A percentile compares a stretch with the other conserved stretches of the same genome.
phyloP scores from a whole-genome alignment of 2,797 vertebrate species.

The Mus spretus region DNA sequence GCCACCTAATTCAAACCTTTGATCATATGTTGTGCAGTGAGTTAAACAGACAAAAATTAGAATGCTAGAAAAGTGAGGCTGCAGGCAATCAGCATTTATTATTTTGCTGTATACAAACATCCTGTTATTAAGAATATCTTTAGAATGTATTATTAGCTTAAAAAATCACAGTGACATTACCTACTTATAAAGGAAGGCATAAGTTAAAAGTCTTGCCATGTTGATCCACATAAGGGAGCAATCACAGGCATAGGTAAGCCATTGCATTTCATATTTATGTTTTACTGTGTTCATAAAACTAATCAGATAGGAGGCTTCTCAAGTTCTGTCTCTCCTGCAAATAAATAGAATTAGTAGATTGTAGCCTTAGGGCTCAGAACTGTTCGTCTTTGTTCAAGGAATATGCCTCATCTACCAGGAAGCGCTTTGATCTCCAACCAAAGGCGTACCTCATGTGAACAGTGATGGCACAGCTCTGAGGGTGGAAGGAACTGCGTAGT shows the following conservation, averaged over 20 bases:
- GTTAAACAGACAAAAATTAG: slow-evolving; percentile 48
- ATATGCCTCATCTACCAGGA: slow-evolving; percentile 40
- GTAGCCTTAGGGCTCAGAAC: slow-evolving; percentile 39
- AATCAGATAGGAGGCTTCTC: slow-evolving; percentile 39
- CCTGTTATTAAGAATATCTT: slow-evolving; percentile 69
- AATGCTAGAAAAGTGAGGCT: slow-evolving; percentile 73
- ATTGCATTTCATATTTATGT: not conserved
- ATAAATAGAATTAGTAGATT: not conserved
- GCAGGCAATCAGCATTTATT: slow-evolving; percentile 73
- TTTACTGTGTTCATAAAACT: slow-evolving; percentile 27
- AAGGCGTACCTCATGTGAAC: not conserved
- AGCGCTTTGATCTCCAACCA: slow-evolving; percentile 67
- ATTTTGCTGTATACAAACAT: slow-evolving; percentile 57
- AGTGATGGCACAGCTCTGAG: not conserved
- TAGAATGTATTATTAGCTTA: slow-evolving; percentile 27
- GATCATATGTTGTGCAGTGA: slow-evolving; percentile 69
- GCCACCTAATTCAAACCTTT: slow-evolving; percentile 47
- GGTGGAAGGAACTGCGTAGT: not conserved
- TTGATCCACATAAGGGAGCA: not conserved
- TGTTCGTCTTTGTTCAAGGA: slow-evolving; percentile 56
- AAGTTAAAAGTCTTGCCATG: not conserved
- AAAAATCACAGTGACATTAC: not conserved
- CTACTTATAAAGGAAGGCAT: slow-evolving; percentile 15
- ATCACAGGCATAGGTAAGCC: not conserved
- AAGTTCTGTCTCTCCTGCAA: slow-evolving; percentile 29